These are phyloP conservation scores for Orchestia grillus DNA, from an alignment of 1,140 invertebrate genomes.

Conservation along the genomic window DNA sequence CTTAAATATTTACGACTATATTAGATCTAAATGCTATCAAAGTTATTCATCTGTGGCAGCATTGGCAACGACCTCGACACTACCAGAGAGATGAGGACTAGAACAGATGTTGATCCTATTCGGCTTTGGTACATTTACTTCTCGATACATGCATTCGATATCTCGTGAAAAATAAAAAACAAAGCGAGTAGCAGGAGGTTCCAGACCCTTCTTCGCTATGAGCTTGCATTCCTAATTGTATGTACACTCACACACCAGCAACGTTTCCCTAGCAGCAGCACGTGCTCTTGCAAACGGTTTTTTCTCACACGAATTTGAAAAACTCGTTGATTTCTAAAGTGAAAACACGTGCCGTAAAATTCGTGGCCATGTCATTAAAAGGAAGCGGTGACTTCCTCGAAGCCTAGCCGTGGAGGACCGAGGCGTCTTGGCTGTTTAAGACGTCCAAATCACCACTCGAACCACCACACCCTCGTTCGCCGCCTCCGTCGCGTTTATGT, in stretches of 20 bases:
- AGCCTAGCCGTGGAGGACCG: neutral
- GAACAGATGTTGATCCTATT: too few species aligned
- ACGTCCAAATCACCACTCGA: neutral
- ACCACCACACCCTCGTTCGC: neutral
- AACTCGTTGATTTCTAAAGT: neutral
- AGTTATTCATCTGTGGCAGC: too few species aligned
- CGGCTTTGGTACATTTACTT: too few species aligned
- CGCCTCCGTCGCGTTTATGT: neutral
- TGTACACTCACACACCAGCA: neutral
- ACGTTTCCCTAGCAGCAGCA: neutral
- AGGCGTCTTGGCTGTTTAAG: neutral
- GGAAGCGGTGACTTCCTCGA: neutral
- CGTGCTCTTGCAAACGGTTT: neutral
- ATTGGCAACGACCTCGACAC: too few species aligned
- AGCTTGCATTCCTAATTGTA: neutral
- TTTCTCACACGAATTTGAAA: neutral
- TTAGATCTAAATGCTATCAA: too few species aligned
- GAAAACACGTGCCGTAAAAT: neutral
- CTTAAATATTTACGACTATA: too few species aligned
- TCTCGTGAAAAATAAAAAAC: neutral
- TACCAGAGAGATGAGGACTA: too few species aligned
- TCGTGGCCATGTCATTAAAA: neutral
- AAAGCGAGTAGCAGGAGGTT: neutral
- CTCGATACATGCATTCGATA: too few species aligned
- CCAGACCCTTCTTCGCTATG: neutral